Percentiles rank a stretch among this genome's conserved stretches.
phyloP scores from a whole-genome alignment of 2,113 vertebrate genomes.

The Mohoua ochrocephala region DNA sequence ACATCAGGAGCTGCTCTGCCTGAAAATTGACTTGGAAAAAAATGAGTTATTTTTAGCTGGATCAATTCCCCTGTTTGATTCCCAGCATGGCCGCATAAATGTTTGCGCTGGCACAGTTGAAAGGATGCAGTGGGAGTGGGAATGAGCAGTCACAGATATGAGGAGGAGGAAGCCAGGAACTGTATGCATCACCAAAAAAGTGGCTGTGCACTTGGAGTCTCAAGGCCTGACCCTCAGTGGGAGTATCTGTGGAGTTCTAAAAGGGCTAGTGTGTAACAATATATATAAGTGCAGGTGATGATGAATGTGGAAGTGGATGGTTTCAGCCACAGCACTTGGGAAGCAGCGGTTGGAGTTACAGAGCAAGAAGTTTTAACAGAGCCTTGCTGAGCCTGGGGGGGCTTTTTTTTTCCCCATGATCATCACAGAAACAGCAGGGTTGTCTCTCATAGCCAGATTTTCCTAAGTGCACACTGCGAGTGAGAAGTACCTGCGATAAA shows the following conservation, averaged over 20 bases:
- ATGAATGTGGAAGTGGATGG: neutral
- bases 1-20: neutral
- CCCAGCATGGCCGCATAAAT: neutral
- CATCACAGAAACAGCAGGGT: neutral
- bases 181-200: neutral
- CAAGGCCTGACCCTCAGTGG: neutral
- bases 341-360: neutral
- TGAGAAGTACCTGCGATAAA: neutral
- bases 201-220: neutral
- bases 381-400: neutral
- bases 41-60: neutral
- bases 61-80: neutral
- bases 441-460: neutral
- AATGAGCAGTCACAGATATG: neutral
- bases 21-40: neutral
- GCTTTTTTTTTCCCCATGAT: neutral
- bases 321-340: neutral
- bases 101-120: neutral
- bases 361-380: neutral
- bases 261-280: neutral
- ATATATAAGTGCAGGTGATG: neutral
- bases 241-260: neutral
- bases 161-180: neutral
- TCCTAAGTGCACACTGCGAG: neutral
- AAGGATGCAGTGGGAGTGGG: neutral